Evolutionary conservation across 2,797 vertebrate species (phyloP).

Genomic region (Sphaeramia orbicularis): DNA sequence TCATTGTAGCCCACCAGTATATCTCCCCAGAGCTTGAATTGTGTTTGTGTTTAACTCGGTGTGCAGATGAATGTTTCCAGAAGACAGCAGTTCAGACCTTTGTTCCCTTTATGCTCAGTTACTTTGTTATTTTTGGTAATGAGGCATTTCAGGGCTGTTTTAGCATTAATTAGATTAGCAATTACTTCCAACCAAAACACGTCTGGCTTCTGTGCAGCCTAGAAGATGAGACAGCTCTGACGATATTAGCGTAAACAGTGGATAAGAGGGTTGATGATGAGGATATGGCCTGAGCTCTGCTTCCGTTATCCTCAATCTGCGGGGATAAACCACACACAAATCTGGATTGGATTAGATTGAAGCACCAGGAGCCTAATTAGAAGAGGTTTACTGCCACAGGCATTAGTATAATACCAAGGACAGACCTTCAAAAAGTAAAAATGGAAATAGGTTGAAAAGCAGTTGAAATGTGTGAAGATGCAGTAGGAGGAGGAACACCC

Average conservation of each 20-base stretch:
- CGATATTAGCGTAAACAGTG: conserved; percentile 72
- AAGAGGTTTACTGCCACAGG: conserved; percentile 60
- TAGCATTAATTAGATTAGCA: conserved; percentile 4
- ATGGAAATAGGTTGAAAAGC: conserved; percentile 22
- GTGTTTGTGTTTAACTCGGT: background rate
- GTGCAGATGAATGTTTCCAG: conserved; percentile 5
- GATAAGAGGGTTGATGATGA: conserved; percentile 73
- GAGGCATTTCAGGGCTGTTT: conserved; percentile 9
- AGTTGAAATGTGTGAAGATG: conserved; percentile 26
- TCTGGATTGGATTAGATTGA: conserved; percentile 71
- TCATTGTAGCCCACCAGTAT: no score
- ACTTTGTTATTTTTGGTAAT: background rate
- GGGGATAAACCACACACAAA: conserved; percentile 73
- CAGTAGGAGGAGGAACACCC: conserved; percentile 1
- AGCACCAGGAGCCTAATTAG: conserved; percentile 69
- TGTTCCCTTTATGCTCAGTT: background rate
- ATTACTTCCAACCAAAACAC: conserved; percentile 13
- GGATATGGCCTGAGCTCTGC: conserved; percentile 54
- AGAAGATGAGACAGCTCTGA: conserved; percentile 54
- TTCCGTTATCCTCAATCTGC: conserved; percentile 71
- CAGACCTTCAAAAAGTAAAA: conserved; percentile 56
- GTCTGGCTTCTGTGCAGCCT: conserved; percentile 21
- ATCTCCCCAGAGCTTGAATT: no score
- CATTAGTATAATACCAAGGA: conserved; percentile 56
- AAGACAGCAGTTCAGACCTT: background rate